These are phyloP conservation scores for Notoglanidium macrostoma DNA, from an alignment of 2,797 vertebrate species.

Conservation along the genomic window DNA sequence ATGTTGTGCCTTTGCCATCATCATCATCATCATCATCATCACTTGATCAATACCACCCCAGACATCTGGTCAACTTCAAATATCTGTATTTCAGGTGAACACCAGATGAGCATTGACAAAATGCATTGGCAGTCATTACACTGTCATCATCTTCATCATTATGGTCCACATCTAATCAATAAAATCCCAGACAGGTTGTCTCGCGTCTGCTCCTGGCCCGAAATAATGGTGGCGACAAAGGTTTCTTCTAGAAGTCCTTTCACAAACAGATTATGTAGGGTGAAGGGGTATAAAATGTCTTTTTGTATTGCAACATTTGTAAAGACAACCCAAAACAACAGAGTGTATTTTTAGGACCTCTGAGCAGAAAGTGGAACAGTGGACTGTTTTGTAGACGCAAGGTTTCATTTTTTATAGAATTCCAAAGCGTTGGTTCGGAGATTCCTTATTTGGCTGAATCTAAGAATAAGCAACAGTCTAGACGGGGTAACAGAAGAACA, in stretches of 20 bases:
- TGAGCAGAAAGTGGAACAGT: slow-evolving; percentile 1
- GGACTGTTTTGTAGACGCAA: neutral
- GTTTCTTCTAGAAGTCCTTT: neutral
- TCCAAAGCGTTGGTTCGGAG: neutral
- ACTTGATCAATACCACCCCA: neutral
- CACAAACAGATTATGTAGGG: neutral
- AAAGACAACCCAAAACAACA: neutral
- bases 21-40: slow-evolving; percentile 9
- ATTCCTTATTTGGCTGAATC: neutral
- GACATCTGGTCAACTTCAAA: neutral
- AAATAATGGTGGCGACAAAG: neutral
- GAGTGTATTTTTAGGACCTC: neutral
- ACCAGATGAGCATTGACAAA: neutral
- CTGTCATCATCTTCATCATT: slow-evolving; percentile 38
- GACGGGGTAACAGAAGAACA: neutral
- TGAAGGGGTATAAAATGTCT: neutral
- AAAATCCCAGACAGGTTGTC: slow-evolving; percentile 38
- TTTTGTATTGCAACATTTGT: neutral
- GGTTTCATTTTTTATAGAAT: neutral
- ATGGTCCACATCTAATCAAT: slow-evolving; percentile 48
- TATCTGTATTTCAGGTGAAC: neutral
- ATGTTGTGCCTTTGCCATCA: neutral
- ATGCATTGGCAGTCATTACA: slow-evolving; percentile 31
- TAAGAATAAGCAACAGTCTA: neutral
- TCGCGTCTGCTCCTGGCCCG: slow-evolving; percentile 9